phyloP scores from a whole-genome alignment of 2,797 vertebrate species.

The Cryptoblepharus egeriae region DNA sequence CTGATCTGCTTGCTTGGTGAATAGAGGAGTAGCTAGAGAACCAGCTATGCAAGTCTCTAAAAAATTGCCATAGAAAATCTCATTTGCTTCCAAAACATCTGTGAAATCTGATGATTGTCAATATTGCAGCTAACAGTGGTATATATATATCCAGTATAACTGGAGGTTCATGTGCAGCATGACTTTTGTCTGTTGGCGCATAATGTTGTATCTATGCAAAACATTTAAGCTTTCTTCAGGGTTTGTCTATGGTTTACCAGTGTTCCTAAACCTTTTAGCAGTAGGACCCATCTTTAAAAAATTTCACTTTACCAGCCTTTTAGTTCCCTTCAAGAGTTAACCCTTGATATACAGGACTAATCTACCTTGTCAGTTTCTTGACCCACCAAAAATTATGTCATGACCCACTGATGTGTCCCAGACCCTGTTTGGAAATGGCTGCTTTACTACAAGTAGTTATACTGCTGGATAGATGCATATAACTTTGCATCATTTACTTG shows the following conservation, averaged over 20 bases:
- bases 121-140: conserved; percentile 50
- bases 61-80: conserved; percentile 9
- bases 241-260: background rate
- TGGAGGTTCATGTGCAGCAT: background rate
- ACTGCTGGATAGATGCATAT: no score
- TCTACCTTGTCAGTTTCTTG: no score
- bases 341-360: no score
- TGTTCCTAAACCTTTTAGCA: no score
- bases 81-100: background rate
- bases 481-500: background rate
- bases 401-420: no score
- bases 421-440: no score
- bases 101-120: conserved; percentile 53
- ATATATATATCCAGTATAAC: background rate
- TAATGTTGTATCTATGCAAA: background rate
- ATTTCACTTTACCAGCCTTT: no score
- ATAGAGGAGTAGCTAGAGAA: background rate
- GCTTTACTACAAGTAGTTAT: background rate
- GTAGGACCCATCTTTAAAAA: no score
- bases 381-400: no score
- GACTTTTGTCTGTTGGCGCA: background rate
- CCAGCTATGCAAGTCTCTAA: background rate
- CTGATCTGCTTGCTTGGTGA: background rate
- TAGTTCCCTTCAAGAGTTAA: no score
- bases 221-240: background rate